phyloP scores from a whole-genome alignment of 2,888 invertebrate species.

The Scaptomyza reducta region DNA sequence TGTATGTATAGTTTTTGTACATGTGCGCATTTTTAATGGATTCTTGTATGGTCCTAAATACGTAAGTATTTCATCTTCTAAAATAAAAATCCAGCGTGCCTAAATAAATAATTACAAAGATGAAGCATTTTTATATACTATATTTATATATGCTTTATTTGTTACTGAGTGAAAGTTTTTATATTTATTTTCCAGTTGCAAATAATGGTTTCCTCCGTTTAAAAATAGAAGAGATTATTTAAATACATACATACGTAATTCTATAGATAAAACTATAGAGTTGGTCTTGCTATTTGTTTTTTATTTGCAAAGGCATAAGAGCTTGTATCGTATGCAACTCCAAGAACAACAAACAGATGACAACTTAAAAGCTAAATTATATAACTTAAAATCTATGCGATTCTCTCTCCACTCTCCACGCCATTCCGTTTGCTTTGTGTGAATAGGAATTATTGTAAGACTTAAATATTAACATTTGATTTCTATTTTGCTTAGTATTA shows the following conservation, averaged over 20 bases:
- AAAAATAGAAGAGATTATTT: conserved; percentile 2
- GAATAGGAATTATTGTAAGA: conserved; percentile 47
- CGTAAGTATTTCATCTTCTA: conserved; percentile 16
- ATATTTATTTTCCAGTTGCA: conserved; percentile 31
- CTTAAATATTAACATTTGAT: conserved; percentile 68
- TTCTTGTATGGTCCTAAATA: conserved; percentile 25
- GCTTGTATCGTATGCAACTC: conserved; percentile 10
- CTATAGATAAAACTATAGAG: conserved; percentile 29
- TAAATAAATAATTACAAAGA: conserved; percentile 57
- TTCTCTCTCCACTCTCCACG: conserved; percentile 14
- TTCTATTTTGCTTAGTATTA: conserved; percentile 41
- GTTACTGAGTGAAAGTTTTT: conserved; percentile 45
- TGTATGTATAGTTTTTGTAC: conserved; percentile 29
- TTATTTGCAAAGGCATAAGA: conserved; percentile 13
- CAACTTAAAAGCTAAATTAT: conserved; percentile 37
- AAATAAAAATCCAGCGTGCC: conserved; percentile 52
- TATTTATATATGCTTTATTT: conserved; percentile 48
- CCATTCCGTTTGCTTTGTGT: conserved; percentile 18
- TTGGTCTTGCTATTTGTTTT: conserved; percentile 12
- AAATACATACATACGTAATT: conserved; percentile 31
- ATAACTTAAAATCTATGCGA: conserved; percentile 52
- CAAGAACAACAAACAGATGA: conserved; percentile 6
- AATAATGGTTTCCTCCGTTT: conserved; percentile 6
- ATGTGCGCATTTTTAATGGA: conserved; percentile 23
- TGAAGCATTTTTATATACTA: conserved; percentile 38